phyloP scores from a whole-genome alignment of 2,113 vertebrate species.

The Gnathonemus longibarbis region DNA sequence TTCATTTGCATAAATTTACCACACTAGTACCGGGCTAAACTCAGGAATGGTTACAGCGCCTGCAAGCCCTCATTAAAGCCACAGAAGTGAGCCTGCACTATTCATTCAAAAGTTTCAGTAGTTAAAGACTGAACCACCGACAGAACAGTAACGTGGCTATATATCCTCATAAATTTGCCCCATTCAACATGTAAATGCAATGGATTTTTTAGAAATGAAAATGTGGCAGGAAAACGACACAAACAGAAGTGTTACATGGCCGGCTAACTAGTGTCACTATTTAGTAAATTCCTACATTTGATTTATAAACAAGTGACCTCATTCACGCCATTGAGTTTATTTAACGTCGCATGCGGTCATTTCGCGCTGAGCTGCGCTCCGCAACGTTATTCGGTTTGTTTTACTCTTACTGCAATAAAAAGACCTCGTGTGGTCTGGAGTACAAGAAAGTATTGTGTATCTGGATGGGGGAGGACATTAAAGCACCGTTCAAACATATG shows the following conservation, averaged over 20 bases:
- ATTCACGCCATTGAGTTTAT: neutral
- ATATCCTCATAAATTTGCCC: neutral
- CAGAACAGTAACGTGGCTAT: neutral
- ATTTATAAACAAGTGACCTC: neutral
- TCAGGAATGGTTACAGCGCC: neutral
- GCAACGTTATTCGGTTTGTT: neutral
- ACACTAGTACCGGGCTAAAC: neutral
- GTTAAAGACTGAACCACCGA: neutral
- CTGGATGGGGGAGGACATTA: neutral
- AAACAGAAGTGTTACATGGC: neutral
- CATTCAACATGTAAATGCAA: neutral
- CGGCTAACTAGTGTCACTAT: neutral
- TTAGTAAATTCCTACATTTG: neutral
- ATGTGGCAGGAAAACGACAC: neutral
- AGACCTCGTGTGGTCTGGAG: neutral
- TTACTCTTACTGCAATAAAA: neutral
- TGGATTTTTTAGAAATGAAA: neutral
- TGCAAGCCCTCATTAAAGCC: neutral
- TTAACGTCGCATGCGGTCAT: neutral
- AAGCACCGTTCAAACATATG: neutral
- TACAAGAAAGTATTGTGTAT: neutral
- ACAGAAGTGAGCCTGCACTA: neutral
- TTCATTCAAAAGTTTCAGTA: neutral
- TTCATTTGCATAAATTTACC: conserved; percentile 15
- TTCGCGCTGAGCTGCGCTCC: neutral